Percentiles rank a stretch among this genome's conserved stretches.
Conservation (phyloP, 1,140 invertebrate species). For the Conus betulinus region DNA sequence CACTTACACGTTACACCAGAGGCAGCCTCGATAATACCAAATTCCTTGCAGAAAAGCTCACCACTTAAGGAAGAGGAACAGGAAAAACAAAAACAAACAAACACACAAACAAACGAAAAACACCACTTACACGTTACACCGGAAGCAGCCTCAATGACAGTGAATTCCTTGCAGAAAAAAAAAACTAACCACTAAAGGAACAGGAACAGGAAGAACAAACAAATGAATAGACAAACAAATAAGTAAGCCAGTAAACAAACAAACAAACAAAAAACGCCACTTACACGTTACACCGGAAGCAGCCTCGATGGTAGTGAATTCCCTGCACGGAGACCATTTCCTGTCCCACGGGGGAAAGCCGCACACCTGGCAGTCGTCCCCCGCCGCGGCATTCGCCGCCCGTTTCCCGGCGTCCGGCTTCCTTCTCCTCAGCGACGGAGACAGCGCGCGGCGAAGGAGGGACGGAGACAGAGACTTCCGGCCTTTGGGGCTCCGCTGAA, state of each 20-base stretch:
- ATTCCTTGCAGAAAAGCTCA: too few species aligned
- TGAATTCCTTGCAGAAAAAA: too few species aligned
- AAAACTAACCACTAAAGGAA: too few species aligned
- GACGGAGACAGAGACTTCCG: slow-evolving; percentile 40
- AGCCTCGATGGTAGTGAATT: slow-evolving; percentile 44
- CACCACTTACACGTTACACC: slow-evolving; percentile 10
- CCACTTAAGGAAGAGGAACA: too few species aligned
- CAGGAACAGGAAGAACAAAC: background rate
- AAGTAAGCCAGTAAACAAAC: background rate
- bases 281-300: slow-evolving; percentile 58
- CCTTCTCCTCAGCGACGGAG: slow-evolving; percentile 32
- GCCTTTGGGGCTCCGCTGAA: slow-evolving; percentile 35
- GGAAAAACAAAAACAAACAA: background rate
- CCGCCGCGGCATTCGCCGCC: slow-evolving; percentile 31
- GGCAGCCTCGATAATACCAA: too few species aligned
- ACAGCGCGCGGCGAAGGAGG: slow-evolving; percentile 33
- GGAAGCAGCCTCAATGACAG: too few species aligned
- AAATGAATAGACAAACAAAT: background rate
- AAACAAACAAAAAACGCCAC: slow-evolving; percentile 16
- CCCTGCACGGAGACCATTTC: slow-evolving; percentile 50
- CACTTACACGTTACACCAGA: too few species aligned
- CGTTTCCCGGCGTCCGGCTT: slow-evolving; percentile 35
- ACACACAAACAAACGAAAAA: background rate
- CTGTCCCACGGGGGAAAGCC: slow-evolving; percentile 49
- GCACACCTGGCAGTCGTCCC: slow-evolving; percentile 49